These are phyloP conservation scores for Saturnia pavonia DNA, from an alignment of 2,888 invertebrate species.

Conservation along the genomic window DNA sequence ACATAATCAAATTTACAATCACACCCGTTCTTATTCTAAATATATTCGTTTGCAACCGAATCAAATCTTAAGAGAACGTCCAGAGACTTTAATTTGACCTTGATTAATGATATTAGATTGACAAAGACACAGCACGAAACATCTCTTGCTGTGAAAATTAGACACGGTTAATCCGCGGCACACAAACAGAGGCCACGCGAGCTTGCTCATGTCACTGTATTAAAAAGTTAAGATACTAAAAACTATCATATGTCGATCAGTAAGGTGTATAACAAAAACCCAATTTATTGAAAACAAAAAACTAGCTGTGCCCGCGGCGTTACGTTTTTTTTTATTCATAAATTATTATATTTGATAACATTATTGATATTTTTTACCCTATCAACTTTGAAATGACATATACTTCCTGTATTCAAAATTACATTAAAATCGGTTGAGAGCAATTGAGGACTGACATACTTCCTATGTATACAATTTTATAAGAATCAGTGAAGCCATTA, in stretches of 20 bases:
- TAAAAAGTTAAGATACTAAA: not conserved
- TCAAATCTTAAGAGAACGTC: conserved; percentile 56
- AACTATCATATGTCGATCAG: not conserved
- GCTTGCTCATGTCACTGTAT: conserved; percentile 48
- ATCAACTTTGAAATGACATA: too few relatives aligned
- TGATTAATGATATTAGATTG: conserved; percentile 71
- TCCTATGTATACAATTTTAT: too few relatives aligned
- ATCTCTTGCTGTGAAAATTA: conserved; percentile 69
- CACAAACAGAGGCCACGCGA: conserved; percentile 42
- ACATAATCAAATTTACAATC: not conserved
- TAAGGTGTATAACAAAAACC: too few relatives aligned
- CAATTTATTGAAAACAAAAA: too few relatives aligned
- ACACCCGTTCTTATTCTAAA: conserved; percentile 19
- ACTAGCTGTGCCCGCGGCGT: too few relatives aligned
- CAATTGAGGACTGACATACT: too few relatives aligned
- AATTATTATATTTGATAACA: too few relatives aligned
- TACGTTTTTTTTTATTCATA: too few relatives aligned
- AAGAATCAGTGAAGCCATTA: too few relatives aligned
- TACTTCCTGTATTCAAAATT: too few relatives aligned
- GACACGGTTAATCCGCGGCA: conserved; percentile 45
- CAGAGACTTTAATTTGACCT: conserved; percentile 57
- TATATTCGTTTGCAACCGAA: conserved; percentile 42
- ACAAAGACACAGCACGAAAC: conserved; percentile 69
- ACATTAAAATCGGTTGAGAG: too few relatives aligned
- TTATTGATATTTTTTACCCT: too few relatives aligned